Evolutionary conservation across 2,888 invertebrate genomes (phyloP).

Genomic region (Xylota segnis): DNA sequence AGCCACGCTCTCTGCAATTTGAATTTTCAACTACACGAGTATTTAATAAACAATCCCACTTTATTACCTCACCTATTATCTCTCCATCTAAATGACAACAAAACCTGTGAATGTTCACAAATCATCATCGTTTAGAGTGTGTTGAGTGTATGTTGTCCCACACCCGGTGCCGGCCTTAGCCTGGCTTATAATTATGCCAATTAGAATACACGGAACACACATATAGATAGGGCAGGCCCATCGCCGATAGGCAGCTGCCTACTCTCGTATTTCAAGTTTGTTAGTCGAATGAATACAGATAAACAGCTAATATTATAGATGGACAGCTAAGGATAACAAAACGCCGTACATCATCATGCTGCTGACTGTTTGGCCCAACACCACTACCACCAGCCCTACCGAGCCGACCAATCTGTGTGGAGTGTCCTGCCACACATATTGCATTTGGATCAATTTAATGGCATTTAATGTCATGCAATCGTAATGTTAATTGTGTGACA

Average conservation of each 20-base stretch:
- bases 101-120: slow-evolving; percentile 77
- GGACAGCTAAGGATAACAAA: slow-evolving; percentile 69
- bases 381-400: too few species aligned
- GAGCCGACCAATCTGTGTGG: neutral
- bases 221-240: slow-evolving; percentile 5
- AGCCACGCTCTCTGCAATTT: slow-evolving; percentile 71
- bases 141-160: slow-evolving; percentile 22
- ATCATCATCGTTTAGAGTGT: slow-evolving; percentile 70
- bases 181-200: slow-evolving; percentile 74
- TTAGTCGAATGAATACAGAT: slow-evolving; percentile 65
- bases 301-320: slow-evolving; percentile 68
- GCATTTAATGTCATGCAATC: slow-evolving; percentile 77
- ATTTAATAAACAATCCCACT: slow-evolving; percentile 76
- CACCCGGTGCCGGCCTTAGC: slow-evolving; percentile 35
- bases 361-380: neutral
- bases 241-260: slow-evolving; percentile 43
- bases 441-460: slow-evolving; percentile 74
- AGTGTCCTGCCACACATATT: slow-evolving; percentile 52
- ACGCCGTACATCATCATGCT: slow-evolving; percentile 49
- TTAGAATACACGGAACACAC: slow-evolving; percentile 65
- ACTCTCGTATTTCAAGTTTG: slow-evolving; percentile 33
- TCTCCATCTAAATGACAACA: slow-evolving; percentile 74
- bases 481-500: slow-evolving; percentile 76
- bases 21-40: slow-evolving; percentile 63
- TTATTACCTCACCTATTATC: slow-evolving; percentile 76